These are phyloP conservation scores for Meiosimyza platycephala DNA, from an alignment of 2,888 invertebrate genomes.

Conservation along the genomic window DNA sequence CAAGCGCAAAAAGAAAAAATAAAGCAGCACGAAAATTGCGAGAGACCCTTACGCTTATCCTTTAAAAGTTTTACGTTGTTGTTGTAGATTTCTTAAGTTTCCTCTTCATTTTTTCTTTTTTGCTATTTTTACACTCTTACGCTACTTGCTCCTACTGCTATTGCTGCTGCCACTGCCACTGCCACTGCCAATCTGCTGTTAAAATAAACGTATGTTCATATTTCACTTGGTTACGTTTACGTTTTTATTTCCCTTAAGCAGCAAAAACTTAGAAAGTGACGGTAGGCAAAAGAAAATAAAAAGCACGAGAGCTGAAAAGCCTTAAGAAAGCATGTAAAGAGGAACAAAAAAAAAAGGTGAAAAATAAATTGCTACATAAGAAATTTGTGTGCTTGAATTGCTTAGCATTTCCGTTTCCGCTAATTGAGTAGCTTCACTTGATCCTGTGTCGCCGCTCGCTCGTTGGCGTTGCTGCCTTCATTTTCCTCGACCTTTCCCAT, in stretches of 20 bases:
- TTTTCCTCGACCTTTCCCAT: neutral
- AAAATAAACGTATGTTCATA: neutral
- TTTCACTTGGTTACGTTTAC: conserved; percentile 4
- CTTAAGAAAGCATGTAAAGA: no score
- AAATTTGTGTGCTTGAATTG: conserved; percentile 42
- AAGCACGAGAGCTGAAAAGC: neutral
- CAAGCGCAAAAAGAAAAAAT: conserved; percentile 9
- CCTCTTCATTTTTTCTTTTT: no score
- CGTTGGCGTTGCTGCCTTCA: neutral
- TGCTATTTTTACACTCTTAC: no score
- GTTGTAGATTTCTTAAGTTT: no score
- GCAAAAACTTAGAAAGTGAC: neutral
- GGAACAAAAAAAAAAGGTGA: conserved; percentile 1
- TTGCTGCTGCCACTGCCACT: neutral
- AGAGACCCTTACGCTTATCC: neutral
- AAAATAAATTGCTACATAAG: conserved; percentile 39
- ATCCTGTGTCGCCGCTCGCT: conserved; percentile 1
- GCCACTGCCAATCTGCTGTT: neutral
- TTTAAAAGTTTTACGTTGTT: no score
- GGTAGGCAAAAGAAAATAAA: neutral
- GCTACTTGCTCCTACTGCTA: neutral
- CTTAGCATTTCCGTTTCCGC: conserved; percentile 58
- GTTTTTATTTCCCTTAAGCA: neutral
- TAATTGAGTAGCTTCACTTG: conserved; percentile 50
- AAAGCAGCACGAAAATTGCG: conserved; percentile 8